These are phyloP conservation scores for Nyctereutes procyonoides DNA, from an alignment of 2,113 vertebrate genomes.

Conservation along the genomic window DNA sequence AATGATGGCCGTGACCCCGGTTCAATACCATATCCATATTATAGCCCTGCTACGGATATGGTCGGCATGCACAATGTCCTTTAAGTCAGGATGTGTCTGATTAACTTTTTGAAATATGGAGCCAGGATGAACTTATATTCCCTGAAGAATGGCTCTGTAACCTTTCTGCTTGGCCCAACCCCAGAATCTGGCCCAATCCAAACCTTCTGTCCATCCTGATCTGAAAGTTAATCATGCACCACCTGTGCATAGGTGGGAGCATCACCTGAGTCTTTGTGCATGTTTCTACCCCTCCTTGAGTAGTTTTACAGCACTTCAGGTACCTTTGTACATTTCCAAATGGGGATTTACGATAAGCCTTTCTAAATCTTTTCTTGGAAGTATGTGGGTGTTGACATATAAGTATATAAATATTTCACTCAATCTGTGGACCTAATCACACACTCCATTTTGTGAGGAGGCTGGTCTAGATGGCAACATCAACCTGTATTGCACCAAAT, in stretches of 20 bases:
- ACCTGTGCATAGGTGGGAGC: background rate
- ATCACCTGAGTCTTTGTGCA: fast-evolving
- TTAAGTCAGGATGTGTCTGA: fast-evolving
- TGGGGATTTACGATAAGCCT: background rate
- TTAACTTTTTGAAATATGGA: background rate
- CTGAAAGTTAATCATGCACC: background rate
- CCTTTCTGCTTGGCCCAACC: background rate
- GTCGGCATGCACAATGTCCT: fast-evolving
- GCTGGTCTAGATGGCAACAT: background rate
- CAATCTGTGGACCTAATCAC: fast-evolving
- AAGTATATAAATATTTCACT: background rate
- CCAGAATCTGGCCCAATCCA: background rate
- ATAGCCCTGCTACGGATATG: no score
- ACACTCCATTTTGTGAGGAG: fast-evolving
- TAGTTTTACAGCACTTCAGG: background rate
- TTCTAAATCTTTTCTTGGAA: constrained; percentile 21
- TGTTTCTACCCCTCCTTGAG: background rate
- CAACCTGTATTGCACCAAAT: background rate
- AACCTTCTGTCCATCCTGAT: background rate
- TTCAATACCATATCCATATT: fast-evolving
- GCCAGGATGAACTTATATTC: background rate
- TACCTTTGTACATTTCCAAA: background rate
- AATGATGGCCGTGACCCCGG: fast-evolving
- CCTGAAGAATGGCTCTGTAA: background rate
- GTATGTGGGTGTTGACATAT: background rate